Base-by-base conservation (phyloP, 2,797 vertebrate species). In the Chrosomus eos region DNA sequence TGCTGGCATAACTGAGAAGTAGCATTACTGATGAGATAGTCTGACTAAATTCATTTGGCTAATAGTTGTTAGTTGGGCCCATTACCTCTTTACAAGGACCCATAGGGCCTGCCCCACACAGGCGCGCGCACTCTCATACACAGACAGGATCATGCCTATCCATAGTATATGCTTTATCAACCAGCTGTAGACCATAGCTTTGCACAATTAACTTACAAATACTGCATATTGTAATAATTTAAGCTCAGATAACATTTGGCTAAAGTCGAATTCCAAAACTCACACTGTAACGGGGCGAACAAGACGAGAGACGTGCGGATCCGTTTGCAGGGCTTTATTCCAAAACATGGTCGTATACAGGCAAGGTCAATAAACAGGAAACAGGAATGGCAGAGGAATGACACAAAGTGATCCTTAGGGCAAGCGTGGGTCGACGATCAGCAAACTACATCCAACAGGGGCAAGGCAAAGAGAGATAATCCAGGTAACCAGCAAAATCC, bases 1-100 rank as follows among this genome's bases (percentile, higher is more conserved):
- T 83, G 70, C 71, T 83, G 82, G 72, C 83, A 74, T 80, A 68
- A 43, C 55, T 72, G 36, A 85, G 72, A 84, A 84, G 53, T 60
- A 71, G 23, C 75, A 62, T 79, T 73, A 48, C 5, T 48, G 45
- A 48, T 48, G 14, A 48, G 14, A 48, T 48, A 16, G 14, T 48
- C 45, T 1, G 45, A 48, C 14, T 48, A 66, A 86, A 80, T 85
- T 67, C n/a, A 85, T 85, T 75, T 85, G 70, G 78, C 68, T 45
- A 53, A 85, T 81, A 75, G 70, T 55, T 81, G 79, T 45, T 70
- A 80, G 45, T 74, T 85, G 55, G 26, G 51, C 68, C 66, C 64
- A 64, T 73, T 43, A 60, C 16, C 67, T 45, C 21, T n/a, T 67
- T 64, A 45, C 58, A 68, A 75, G 40, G 53, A 60, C 18, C 70